These are phyloP conservation scores for Macrosiphum euphorbiae DNA, from an alignment of 2,888 invertebrate species.

Conservation along the genomic window DNA sequence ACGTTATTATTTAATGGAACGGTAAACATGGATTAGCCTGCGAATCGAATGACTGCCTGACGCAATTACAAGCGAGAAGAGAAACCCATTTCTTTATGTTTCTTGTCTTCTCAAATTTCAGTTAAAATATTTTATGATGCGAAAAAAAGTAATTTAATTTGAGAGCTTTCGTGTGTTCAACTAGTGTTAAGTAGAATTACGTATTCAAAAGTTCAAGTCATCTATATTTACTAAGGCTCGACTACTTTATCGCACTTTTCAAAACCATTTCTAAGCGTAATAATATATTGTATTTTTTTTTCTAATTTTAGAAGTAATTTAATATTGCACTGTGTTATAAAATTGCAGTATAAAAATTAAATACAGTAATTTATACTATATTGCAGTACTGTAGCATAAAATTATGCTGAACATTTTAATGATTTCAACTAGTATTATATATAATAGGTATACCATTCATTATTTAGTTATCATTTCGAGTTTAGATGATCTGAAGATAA, in stretches of 20 bases:
- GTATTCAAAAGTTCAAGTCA: not conserved
- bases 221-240: not conserved
- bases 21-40: slow-evolving; percentile 60
- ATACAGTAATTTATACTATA: too few species aligned
- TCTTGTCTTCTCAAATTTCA: slow-evolving; percentile 15
- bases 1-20: slow-evolving; percentile 59
- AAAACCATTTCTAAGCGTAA: not conserved
- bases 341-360: too few species aligned
- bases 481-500: not conserved
- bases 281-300: not conserved
- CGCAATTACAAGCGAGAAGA: slow-evolving; percentile 53
- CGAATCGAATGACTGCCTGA: slow-evolving; percentile 59
- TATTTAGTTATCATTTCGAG: not conserved
- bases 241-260: not conserved
- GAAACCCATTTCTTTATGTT: slow-evolving; percentile 42
- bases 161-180: not conserved
- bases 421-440: not conserved
- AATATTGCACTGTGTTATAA: not conserved
- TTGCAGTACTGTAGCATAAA: too few species aligned
- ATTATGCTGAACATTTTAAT: not conserved
- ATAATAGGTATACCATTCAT: not conserved
- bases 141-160: not conserved
- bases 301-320: not conserved
- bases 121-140: not conserved
- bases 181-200: slow-evolving; percentile 6